Base-by-base conservation (phyloP, 1,140 invertebrate genomes). In the Eumeta japonica region DNA sequence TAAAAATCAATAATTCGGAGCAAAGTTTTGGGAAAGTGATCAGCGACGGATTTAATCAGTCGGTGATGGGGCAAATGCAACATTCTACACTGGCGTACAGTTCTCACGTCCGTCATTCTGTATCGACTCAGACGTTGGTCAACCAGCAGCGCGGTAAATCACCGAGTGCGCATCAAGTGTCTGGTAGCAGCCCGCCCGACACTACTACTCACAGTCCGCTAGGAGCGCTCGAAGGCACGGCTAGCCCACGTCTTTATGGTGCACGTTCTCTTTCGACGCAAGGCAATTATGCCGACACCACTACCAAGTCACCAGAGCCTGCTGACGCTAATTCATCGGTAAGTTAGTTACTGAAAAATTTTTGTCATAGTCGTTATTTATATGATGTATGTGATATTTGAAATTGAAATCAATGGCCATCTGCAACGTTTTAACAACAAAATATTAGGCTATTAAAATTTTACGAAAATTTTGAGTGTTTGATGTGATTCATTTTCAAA, bases 191-290 rank as follows among this genome's bases (percentile, higher is more conserved):
- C 49, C 86, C 88, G 3, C 88, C 87, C 0, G 88, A 90, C 52
- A 91, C 88, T 0, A 90, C 88, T 0, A 90, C 88, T 0, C 84
- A 86, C 45, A 89, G 87, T 68, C 87, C 87, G 10, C 49, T 77
- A 38, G 72, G 75, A 37, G 48, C 68, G 39, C 38, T 61, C 16
- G 66, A 52, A 62, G 38, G 46, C 52, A 32, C 39, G 19, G 33
- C 33, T 9, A 52, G 79, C 17, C 79, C 78, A 11, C 72, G 78
- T 46, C 74, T 81, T 52, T 55, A 80, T 77, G 30, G 71, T 58
- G 28, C 62, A 64, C 35, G 79, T 64, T 51, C 79, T 62, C 18
- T 80, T 62, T 34, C 79, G 58, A 29, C 80, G 61, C 57, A 77
- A 62, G 46, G 70, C 51, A 46, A 78, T 65, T 46, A 80, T 63